Evolutionary conservation across 1,140 invertebrate genomes (phyloP).

Genomic region (Diorhabda carinulata): DNA sequence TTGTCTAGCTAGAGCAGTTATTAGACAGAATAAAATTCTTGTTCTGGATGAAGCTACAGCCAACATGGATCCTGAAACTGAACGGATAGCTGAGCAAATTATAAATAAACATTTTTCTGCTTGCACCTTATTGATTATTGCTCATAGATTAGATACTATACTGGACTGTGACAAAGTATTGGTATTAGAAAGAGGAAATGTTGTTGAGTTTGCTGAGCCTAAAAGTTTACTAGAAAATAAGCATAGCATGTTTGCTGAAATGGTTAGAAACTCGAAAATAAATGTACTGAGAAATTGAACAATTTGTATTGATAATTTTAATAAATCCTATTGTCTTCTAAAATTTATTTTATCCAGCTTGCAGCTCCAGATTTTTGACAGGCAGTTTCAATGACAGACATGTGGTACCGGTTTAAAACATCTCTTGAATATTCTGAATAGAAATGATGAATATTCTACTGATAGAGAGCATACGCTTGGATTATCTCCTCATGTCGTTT

Average conservation of each 20-base stretch:
- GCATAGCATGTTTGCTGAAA: slow-evolving; percentile 60
- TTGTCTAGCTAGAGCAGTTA: slow-evolving; percentile 71
- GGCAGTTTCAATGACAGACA: too few relatives aligned
- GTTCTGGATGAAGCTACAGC: slow-evolving; percentile 75
- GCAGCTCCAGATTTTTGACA: too few relatives aligned
- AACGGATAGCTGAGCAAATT: slow-evolving; percentile 64
- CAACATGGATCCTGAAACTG: slow-evolving; percentile 67
- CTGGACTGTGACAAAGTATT: slow-evolving; percentile 75
- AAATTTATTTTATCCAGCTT: too few relatives aligned
- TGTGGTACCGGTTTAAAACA: too few relatives aligned
- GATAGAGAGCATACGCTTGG: too few relatives aligned
- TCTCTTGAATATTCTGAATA: too few relatives aligned
- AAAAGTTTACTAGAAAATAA: slow-evolving; percentile 59
- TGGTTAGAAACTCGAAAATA: slow-evolving; percentile 56
- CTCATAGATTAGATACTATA: slow-evolving; percentile 76
- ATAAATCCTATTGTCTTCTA: too few relatives aligned
- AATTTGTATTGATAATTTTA: too few relatives aligned
- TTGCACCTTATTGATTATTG: slow-evolving; percentile 78
- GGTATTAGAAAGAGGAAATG: slow-evolving; percentile 63
- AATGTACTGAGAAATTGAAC: background rate
- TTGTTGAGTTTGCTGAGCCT: slow-evolving; percentile 71
- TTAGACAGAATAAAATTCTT: slow-evolving; percentile 71
- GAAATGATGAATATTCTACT: too few relatives aligned
- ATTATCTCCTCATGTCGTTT: too few relatives aligned
- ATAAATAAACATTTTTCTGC: slow-evolving; percentile 64